phyloP scores from a whole-genome alignment of 92 coral and sea anemone species.

The Anthopleura xanthogrammica region DNA sequence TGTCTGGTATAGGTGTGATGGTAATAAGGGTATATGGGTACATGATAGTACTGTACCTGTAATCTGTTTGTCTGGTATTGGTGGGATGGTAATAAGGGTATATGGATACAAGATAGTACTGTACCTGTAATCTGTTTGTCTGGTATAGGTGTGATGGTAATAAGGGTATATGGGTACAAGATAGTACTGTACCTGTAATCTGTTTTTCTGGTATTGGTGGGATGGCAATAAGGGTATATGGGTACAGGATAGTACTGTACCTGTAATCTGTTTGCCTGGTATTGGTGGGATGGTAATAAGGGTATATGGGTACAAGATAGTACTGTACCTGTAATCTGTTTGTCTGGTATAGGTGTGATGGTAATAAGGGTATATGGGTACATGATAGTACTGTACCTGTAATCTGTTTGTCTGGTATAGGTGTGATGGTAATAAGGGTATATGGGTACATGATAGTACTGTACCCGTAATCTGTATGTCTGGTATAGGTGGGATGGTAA shows the following conservation, averaged over 20 bases:
- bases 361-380: slow-evolving; percentile 73
- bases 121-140: slow-evolving; percentile 96
- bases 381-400: slow-evolving; percentile 60
- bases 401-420: slow-evolving; percentile 96
- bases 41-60: too few relatives aligned
- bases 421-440: slow-evolving; percentile 84
- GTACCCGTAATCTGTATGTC: slow-evolving; percentile 86
- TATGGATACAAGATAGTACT: slow-evolving; percentile 47
- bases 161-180: slow-evolving; percentile 52
- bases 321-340: too few relatives aligned
- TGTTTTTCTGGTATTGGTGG: too few relatives aligned
- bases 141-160: slow-evolving; percentile 89
- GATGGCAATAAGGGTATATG: slow-evolving; percentile 65
- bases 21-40: slow-evolving; percentile 51
- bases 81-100: slow-evolving; percentile 54
- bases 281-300: slow-evolving; percentile 86
- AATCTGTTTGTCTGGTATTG: too few relatives aligned
- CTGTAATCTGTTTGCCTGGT: slow-evolving; percentile 97
- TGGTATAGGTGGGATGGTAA: slow-evolving; percentile 66
- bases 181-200: too few relatives aligned
- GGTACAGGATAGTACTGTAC: slow-evolving; percentile 48
- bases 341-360: too few relatives aligned
- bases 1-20: slow-evolving; percentile 71
- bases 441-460: slow-evolving; percentile 19
- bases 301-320: slow-evolving; percentile 41